Evolutionary conservation across 2,113 vertebrate genomes (phyloP).

Genomic region (Pithys albifrons): DNA sequence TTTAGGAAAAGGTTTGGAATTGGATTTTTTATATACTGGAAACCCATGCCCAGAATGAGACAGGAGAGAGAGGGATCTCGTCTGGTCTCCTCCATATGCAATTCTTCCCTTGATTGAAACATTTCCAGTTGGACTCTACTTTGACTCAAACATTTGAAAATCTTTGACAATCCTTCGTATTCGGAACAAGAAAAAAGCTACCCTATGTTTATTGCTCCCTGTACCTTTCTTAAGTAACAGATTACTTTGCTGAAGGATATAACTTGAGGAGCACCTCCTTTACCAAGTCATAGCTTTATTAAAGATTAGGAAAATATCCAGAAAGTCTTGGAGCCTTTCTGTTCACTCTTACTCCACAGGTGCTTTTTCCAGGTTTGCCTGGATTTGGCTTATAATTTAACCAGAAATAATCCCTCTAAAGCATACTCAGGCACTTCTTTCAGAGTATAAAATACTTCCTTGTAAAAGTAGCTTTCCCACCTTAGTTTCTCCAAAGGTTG

Average conservation of each 20-base stretch:
- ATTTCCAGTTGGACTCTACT: constrained; percentile 2
- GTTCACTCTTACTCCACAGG: background rate
- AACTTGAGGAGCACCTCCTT: constrained; percentile 10
- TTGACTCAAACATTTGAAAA: background rate
- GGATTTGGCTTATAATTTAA: constrained; percentile 27
- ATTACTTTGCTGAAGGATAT: background rate
- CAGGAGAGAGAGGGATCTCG: background rate
- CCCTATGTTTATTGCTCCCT: background rate
- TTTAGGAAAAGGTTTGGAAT: background rate
- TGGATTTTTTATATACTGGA: background rate
- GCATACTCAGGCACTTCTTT: background rate
- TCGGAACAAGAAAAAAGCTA: background rate
- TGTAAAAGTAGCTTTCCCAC: constrained; percentile 20
- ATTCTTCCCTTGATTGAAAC: background rate
- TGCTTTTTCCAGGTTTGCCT: constrained; percentile 23
- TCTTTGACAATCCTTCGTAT: background rate
- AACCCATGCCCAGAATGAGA: background rate
- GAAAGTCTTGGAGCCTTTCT: background rate
- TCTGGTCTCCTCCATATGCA: constrained; percentile 1
- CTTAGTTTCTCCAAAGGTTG: background rate
- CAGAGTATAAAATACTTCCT: background rate
- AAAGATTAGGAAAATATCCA: constrained; percentile 22
- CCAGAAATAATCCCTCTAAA: constrained; percentile 23
- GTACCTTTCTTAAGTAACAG: background rate
- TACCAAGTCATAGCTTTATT: background rate